These are phyloP conservation scores for Mimas tiliae DNA, from an alignment of 2,888 invertebrate species.

Conservation along the genomic window DNA sequence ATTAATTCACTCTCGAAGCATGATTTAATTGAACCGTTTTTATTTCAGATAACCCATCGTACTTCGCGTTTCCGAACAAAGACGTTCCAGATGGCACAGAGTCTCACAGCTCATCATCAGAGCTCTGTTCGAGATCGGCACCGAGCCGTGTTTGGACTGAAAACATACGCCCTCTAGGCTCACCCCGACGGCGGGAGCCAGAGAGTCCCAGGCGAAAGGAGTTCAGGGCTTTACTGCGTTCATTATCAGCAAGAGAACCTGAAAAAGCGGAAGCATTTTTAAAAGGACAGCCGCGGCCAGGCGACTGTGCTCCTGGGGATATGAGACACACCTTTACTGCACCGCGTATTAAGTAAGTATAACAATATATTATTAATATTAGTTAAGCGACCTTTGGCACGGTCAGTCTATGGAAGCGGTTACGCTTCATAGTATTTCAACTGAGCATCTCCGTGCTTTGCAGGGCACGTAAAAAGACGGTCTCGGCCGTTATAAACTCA, in stretches of 20 bases:
- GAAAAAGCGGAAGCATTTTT: constrained; percentile 88
- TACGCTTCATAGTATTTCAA: too few relatives aligned
- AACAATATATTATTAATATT: constrained; percentile 1
- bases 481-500: too few relatives aligned
- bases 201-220: constrained; percentile 80
- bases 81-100: constrained; percentile 68
- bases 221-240: constrained; percentile 85
- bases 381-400: too few relatives aligned
- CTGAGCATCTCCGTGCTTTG: too few relatives aligned
- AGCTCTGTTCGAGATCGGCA: constrained; percentile 87
- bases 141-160: constrained; percentile 86
- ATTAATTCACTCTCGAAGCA: background rate
- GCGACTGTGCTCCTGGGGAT: constrained; percentile 86
- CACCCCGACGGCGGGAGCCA: constrained; percentile 68
- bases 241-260: constrained; percentile 86
- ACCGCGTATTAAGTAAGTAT: constrained; percentile 73
- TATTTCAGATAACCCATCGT: constrained; percentile 91
- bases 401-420: too few relatives aligned
- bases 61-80: constrained; percentile 87
- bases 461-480: too few relatives aligned
- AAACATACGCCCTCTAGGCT: constrained; percentile 64
- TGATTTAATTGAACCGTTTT: constrained; percentile 33
- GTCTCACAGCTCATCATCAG: constrained; percentile 66
- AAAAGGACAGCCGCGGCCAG: constrained; percentile 88
- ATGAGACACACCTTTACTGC: constrained; percentile 79